Evolutionary conservation across 2,797 vertebrate species (phyloP).

Genomic region (Macropodus opercularis): DNA sequence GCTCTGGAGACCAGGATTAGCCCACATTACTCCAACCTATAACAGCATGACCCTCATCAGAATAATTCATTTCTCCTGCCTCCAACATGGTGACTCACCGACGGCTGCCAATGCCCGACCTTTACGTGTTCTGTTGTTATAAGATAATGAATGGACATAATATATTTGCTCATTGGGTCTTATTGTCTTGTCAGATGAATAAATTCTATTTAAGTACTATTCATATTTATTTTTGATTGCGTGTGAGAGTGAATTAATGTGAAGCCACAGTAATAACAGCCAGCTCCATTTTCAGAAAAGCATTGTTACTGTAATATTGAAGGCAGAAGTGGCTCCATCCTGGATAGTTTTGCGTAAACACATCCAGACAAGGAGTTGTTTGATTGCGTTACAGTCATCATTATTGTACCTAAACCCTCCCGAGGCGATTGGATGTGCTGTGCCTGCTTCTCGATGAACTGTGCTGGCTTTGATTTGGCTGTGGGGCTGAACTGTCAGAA

Average conservation of each 20-base stretch:
- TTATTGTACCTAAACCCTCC: conserved; percentile 59
- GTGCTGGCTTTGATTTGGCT: conserved; percentile 64
- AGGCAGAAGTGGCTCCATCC: conserved; percentile 33
- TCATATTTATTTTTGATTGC: not conserved
- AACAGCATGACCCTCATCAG: not conserved
- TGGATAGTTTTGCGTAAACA: conserved; percentile 42
- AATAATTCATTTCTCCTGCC: not conserved
- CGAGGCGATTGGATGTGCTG: conserved; percentile 41
- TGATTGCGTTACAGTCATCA: conserved; percentile 74
- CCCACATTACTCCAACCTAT: too few relatives aligned
- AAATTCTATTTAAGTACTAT: not conserved
- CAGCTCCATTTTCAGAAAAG: conserved; percentile 17
- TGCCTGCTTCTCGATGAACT: conserved; percentile 51
- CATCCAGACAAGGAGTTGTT: conserved; percentile 63
- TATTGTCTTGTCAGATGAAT: not conserved
- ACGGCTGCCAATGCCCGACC: not conserved
- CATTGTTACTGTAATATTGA: conserved; percentile 35
- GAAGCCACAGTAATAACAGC: conserved; percentile 8
- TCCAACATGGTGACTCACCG: not conserved
- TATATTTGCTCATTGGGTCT: not conserved
- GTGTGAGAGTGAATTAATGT: conserved; percentile 1
- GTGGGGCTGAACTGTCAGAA: conserved; percentile 66
- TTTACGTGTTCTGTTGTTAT: not conserved
- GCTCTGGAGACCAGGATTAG: too few relatives aligned
- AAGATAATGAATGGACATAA: not conserved